Conservation (phyloP, 2,797 vertebrate genomes). For the Urosaurus nigricauda region DNA sequence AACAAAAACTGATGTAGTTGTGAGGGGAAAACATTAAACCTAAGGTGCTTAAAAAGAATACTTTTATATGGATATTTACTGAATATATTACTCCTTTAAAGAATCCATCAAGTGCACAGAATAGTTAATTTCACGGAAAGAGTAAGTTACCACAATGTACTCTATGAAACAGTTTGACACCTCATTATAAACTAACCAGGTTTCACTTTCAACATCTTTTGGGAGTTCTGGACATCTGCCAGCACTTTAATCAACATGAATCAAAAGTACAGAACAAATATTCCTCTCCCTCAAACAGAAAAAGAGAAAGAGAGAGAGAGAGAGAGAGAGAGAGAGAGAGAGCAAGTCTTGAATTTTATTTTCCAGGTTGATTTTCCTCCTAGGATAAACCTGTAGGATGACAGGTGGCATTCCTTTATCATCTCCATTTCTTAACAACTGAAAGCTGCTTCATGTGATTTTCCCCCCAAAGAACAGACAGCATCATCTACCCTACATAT, state of each 20-base stretch:
- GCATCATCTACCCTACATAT: background rate
- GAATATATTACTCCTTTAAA: background rate
- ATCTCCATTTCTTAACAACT: background rate
- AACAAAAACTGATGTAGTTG: background rate
- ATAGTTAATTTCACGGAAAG: background rate
- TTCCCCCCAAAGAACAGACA: background rate
- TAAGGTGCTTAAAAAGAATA: background rate
- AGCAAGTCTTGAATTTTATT: background rate
- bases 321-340: no score
- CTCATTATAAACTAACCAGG: slow-evolving; percentile 12
- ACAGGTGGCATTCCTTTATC: background rate
- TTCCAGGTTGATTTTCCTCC: background rate
- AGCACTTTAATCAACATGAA: background rate
- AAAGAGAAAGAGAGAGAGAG: no score
- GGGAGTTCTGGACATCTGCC: slow-evolving; percentile 2
- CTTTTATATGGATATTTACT: background rate
- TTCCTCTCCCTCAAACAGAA: background rate
- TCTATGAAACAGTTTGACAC: background rate
- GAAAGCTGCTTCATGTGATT: background rate
- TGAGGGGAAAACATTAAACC: background rate
- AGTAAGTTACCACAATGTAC: background rate
- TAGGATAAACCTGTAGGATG: background rate
- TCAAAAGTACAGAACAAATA: background rate
- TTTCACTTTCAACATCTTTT: slow-evolving; percentile 9
- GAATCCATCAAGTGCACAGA: background rate